A percentile compares a stretch with the other conserved stretches of the same genome.
Evolutionary conservation across 2,113 vertebrate genomes (phyloP).

Genomic region (Phoxinus phoxinus): DNA sequence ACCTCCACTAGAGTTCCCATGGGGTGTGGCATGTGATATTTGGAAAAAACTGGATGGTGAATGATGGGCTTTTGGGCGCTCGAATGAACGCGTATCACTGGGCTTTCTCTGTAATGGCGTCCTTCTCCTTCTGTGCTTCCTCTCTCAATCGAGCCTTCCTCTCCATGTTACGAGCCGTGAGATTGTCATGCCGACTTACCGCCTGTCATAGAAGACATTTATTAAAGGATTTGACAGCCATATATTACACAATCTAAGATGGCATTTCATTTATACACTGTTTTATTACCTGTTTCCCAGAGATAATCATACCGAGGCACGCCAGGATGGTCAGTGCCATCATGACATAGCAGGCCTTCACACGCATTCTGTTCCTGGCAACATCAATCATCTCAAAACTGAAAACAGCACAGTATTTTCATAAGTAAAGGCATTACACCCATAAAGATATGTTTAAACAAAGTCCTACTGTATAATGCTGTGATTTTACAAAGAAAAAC

Average conservation of each 20-base stretch:
- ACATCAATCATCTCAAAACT: constrained; percentile 86
- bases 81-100: constrained; percentile 58
- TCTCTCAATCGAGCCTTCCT: constrained; percentile 83
- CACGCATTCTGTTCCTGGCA: constrained; percentile 83
- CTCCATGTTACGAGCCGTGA: constrained; percentile 80
- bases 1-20: background rate
- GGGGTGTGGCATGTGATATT: background rate
- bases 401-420: constrained; percentile 3
- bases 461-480: no score
- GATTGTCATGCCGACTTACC: constrained; percentile 75
- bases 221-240: background rate
- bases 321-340: constrained; percentile 80
- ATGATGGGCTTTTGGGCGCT: background rate
- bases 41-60: background rate
- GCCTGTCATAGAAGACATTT: constrained; percentile 71
- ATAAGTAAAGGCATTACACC: background rate
- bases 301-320: constrained; percentile 78
- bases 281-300: constrained; percentile 86
- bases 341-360: constrained; percentile 87
- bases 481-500: background rate
- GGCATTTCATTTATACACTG: background rate
- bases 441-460: background rate
- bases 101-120: constrained; percentile 57
- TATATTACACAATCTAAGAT: background rate
- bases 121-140: constrained; percentile 54